phyloP scores from a whole-genome alignment of 1,140 invertebrate genomes.

The Meloidogyne hapla region DNA sequence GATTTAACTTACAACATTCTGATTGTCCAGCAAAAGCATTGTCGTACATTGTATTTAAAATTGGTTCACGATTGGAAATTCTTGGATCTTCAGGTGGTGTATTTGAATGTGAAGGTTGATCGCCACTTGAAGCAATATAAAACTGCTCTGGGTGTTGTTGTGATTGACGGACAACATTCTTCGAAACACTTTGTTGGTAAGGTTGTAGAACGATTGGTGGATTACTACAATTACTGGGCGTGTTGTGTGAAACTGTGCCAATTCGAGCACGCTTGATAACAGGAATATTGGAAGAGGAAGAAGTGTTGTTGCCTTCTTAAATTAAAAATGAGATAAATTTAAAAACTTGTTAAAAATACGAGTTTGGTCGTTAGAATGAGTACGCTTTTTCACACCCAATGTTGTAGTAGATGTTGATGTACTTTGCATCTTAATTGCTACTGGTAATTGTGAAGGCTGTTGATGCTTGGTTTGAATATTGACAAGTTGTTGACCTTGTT shows the following conservation, averaged over 20 bases:
- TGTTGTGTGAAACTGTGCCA: background rate
- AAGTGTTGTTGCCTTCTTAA: background rate
- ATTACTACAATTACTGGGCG: background rate
- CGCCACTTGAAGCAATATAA: background rate
- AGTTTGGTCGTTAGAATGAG: background rate
- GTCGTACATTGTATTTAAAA: background rate
- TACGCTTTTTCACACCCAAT: background rate
- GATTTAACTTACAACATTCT: background rate
- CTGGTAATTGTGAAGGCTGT: background rate
- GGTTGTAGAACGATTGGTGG: background rate
- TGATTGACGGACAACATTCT: background rate
- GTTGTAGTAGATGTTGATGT: background rate
- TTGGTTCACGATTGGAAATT: constrained; percentile 12
- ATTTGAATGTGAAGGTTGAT: constrained; percentile 4
- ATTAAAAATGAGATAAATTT: background rate
- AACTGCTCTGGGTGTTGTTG: background rate
- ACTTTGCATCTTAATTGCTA: background rate
- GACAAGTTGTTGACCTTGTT: background rate
- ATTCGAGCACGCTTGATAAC: background rate
- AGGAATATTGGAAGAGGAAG: background rate
- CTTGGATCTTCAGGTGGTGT: constrained; percentile 25
- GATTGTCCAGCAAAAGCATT: constrained; percentile 1
- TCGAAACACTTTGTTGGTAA: background rate
- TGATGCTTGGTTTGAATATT: background rate
- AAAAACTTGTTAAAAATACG: background rate